A percentile compares a stretch with the other conserved stretches of the same genome.
Evolutionary conservation across 2,797 vertebrate species (phyloP).

Genomic region (Neosilurus mollespiculum): DNA sequence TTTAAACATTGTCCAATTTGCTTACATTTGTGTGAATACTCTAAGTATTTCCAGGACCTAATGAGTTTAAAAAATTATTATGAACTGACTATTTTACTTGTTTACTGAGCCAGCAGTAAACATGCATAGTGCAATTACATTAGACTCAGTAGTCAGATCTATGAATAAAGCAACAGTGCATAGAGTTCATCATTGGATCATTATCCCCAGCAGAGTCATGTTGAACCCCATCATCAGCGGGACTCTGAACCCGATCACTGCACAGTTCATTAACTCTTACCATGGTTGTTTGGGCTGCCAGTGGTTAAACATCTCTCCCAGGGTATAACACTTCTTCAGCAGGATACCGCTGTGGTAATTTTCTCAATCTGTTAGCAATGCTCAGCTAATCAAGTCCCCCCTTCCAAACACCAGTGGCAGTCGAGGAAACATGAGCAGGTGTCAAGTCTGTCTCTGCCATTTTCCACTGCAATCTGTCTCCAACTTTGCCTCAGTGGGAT

Average conservation of each 20-base stretch:
- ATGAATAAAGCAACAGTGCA: conserved; percentile 22
- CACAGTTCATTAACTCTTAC: conserved; percentile 60
- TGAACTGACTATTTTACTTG: background rate
- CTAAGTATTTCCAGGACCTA: background rate
- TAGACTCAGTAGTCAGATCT: conserved; percentile 8
- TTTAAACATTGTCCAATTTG: background rate
- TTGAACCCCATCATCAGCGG: conserved; percentile 55
- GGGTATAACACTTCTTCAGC: conserved; percentile 57
- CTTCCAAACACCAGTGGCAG: conserved; percentile 42
- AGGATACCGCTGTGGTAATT: conserved; percentile 61
- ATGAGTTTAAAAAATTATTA: background rate
- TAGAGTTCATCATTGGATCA: conserved; percentile 45
- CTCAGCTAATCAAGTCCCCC: conserved; percentile 60
- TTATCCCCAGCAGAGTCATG: conserved; percentile 57
- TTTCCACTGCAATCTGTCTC: conserved; percentile 57
- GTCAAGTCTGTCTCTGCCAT: conserved; percentile 57
- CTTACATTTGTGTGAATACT: background rate
- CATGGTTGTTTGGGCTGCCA: conserved; percentile 56
- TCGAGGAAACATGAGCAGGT: conserved; percentile 52
- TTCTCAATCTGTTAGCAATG: conserved; percentile 61
- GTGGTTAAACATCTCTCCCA: conserved; percentile 57
- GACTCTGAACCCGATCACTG: conserved; percentile 51
- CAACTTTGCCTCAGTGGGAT: conserved; percentile 54
- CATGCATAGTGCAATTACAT: background rate
- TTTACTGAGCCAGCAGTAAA: background rate